Base-by-base conservation (phyloP, 1,140 invertebrate genomes). In the Drosophila kanapiae region DNA sequence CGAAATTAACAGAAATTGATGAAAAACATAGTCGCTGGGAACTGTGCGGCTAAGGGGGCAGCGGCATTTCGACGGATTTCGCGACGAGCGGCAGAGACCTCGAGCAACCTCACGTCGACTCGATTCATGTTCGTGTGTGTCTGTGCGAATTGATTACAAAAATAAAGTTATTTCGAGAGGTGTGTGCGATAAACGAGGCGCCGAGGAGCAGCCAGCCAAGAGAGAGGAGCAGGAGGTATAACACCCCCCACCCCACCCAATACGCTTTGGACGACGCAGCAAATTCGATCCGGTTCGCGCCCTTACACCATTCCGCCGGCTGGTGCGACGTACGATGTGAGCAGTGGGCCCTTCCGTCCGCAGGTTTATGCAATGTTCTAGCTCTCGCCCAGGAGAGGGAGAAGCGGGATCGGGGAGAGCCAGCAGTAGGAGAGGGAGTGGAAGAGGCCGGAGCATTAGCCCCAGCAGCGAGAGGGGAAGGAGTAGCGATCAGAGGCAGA, bases 351-450 rank as follows among this genome's bases (percentile, higher is more conserved):
- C 65, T 64, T 67, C 80, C 80, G 67, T 69, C 48, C 61, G 68
- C 49, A 57, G 53, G 83, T 87, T 87, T 88, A 90, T 88, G 84
- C 84, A 88, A 88, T 87, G 85, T 88, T 88, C 85, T 88, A 88
- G 85, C 87, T 78, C 63, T 71, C 61, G 80, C 72, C 79, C 57
- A 82, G 63, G 45, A 80, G 65, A 72, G 59, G 64, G 47, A 47
- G 63, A 57, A 62, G 58, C 29, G 33, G 53, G 53, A n/a, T 54
- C 8, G 35, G 18, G 53, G 53, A 37, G 53, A 54, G 53, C 18
- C 27, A 59, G 60, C 27, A 59, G 63, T 70, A 61, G 63, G 42
- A 51, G 56, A 65, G 49, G 67, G 38, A 61, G 53, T 38, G 23
- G 43, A 38, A 47, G 57, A 48, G 43, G 37, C 35, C 18, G 49